Conservation (phyloP, 2,113 vertebrate species). For the Vulpes vulpes region DNA sequence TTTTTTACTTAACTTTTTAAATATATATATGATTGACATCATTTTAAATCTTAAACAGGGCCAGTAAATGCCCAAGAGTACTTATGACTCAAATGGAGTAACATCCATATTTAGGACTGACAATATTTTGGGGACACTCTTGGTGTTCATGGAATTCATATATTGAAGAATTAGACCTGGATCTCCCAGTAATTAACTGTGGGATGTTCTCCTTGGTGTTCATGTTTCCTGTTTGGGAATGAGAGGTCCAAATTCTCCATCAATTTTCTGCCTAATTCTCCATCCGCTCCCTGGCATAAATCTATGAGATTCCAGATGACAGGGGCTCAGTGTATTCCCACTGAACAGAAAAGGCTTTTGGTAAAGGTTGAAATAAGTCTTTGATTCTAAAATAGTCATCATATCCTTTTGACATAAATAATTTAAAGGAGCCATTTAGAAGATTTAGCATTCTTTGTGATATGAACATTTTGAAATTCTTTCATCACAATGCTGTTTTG, state of each 20-base stretch:
- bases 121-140: neutral
- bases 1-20: neutral
- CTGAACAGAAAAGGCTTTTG: neutral
- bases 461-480: neutral
- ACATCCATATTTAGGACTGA: neutral
- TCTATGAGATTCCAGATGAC: neutral
- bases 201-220: rapidly evolving
- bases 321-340: neutral
- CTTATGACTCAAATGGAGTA: neutral
- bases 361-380: neutral
- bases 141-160: neutral
- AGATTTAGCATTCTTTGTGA: neutral
- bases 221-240: neutral
- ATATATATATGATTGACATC: neutral
- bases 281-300: neutral
- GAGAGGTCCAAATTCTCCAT: neutral
- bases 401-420: neutral
- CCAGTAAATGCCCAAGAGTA: neutral
- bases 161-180: neutral
- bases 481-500: neutral
- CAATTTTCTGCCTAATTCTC: neutral
- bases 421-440: neutral
- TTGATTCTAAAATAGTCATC: slow-evolving; percentile 13
- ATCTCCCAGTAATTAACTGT: neutral
- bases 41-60: neutral